phyloP scores from a whole-genome alignment of 2,888 invertebrate genomes.

The Hirtodrosophila duncani region DNA sequence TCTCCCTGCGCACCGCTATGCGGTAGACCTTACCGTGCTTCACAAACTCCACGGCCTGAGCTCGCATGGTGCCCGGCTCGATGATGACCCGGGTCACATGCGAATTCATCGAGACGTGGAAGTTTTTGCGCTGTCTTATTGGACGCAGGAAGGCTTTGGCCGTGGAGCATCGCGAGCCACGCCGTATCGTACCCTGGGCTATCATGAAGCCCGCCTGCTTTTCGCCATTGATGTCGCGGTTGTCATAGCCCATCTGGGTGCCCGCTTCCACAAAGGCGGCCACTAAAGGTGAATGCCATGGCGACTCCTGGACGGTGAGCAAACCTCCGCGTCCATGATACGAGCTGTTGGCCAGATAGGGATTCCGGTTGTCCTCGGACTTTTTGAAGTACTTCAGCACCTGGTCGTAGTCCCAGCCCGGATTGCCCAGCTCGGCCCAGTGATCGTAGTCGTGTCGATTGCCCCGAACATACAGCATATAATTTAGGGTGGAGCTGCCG shows the following conservation, averaged over 20 bases:
- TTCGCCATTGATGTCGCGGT: conserved; percentile 89
- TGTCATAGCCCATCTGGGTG: conserved; percentile 89
- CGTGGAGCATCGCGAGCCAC: conserved; percentile 90
- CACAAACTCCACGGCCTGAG: conserved; percentile 88
- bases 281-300: conserved; percentile 89
- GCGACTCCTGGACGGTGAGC: conserved; percentile 89
- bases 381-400: conserved; percentile 93
- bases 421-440: conserved; percentile 92
- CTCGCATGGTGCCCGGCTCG: conserved; percentile 85
- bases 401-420: conserved; percentile 92
- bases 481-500: conserved; percentile 91
- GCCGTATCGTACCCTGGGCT: conserved; percentile 88
- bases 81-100: conserved; percentile 88
- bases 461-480: conserved; percentile 94
- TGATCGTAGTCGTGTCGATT: conserved; percentile 90
- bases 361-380: conserved; percentile 92
- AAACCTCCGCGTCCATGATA: conserved; percentile 87
- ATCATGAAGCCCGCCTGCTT: conserved; percentile 89
- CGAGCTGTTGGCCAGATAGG: conserved; percentile 83
- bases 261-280: conserved; percentile 91
- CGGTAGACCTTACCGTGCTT: conserved; percentile 85
- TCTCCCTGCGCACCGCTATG: conserved; percentile 87
- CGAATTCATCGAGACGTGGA: conserved; percentile 89
- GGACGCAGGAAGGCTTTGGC: conserved; percentile 92
- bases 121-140: conserved; percentile 85